phyloP scores from a whole-genome alignment of 2,888 invertebrate genomes.

The Eugnorisma glareosa region DNA sequence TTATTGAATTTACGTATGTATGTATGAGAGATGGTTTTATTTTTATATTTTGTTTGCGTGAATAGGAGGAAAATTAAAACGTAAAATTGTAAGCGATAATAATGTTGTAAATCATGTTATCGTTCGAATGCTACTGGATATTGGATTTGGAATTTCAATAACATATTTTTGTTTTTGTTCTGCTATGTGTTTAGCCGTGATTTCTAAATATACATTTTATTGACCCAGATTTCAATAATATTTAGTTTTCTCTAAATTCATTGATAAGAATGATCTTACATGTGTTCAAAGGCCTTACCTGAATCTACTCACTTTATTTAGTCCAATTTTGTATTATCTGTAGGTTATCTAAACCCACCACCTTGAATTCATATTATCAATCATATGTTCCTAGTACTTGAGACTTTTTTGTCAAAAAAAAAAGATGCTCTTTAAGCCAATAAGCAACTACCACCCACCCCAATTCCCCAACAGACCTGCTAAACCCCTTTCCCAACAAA shows the following conservation, averaged over 20 bases:
- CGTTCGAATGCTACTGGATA: conserved; percentile 18
- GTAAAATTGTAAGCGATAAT: conserved; percentile 50
- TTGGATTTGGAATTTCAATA: conserved; percentile 13
- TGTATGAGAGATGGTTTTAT: conserved; percentile 50
- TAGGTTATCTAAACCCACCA: not conserved
- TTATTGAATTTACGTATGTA: conserved; percentile 60
- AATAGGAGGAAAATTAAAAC: conserved; percentile 46
- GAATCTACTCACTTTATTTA: not conserved
- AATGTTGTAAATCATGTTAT: conserved; percentile 45
- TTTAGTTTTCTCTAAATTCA: conserved; percentile 5
- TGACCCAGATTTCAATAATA: conserved; percentile 7
- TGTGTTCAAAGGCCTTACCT: not conserved
- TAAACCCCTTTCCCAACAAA: conserved; percentile 8
- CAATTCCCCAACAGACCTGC: not conserved
- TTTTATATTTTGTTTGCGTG: conserved; percentile 54
- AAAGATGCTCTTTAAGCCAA: conserved; percentile 16
- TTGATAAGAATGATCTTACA: conserved; percentile 5
- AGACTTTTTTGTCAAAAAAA: conserved; percentile 1
- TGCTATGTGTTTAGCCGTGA: conserved; percentile 2
- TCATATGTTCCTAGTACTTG: not conserved
- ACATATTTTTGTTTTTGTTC: conserved; percentile 24
- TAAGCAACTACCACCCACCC: conserved; percentile 16
- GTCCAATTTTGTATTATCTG: not conserved
- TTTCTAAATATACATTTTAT: conserved; percentile 28
- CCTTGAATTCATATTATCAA: not conserved